Evolutionary conservation across 2,797 vertebrate species (phyloP).

Genomic region (Danio kyathit): DNA sequence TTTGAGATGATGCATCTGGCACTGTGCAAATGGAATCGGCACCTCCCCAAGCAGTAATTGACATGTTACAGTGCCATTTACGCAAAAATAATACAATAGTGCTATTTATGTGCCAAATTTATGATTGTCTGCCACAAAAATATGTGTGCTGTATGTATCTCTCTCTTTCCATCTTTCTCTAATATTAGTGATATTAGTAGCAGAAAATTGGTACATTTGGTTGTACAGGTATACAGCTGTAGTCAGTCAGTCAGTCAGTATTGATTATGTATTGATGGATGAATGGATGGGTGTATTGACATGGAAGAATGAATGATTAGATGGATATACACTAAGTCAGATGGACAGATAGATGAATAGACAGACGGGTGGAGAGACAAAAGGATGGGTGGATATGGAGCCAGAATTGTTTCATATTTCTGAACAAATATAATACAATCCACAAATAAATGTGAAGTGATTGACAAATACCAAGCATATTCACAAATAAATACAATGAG

Average conservation of each 20-base stretch:
- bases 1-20: slow-evolving; percentile 38
- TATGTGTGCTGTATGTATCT: not conserved
- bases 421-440: no score
- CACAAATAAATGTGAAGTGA: no score
- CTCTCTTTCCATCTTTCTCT: no score
- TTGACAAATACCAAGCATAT: no score
- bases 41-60: slow-evolving; percentile 14
- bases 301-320: no score
- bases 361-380: not conserved
- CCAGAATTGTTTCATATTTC: no score
- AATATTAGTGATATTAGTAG: no score
- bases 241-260: no score
- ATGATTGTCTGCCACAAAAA: not conserved
- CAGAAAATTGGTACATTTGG: not conserved
- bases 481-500: no score
- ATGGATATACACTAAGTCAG: not conserved
- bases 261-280: no score
- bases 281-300: no score
- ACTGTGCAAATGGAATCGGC: not conserved
- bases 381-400: no score
- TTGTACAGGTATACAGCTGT: not conserved
- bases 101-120: slow-evolving; percentile 13
- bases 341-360: not conserved
- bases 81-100: not conserved
- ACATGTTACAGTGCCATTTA: slow-evolving; percentile 6